Percentiles rank a stretch among this genome's conserved stretches.
Evolutionary conservation across 2,888 invertebrate species (phyloP).

Genomic region (Lasioglossum lativentre): DNA sequence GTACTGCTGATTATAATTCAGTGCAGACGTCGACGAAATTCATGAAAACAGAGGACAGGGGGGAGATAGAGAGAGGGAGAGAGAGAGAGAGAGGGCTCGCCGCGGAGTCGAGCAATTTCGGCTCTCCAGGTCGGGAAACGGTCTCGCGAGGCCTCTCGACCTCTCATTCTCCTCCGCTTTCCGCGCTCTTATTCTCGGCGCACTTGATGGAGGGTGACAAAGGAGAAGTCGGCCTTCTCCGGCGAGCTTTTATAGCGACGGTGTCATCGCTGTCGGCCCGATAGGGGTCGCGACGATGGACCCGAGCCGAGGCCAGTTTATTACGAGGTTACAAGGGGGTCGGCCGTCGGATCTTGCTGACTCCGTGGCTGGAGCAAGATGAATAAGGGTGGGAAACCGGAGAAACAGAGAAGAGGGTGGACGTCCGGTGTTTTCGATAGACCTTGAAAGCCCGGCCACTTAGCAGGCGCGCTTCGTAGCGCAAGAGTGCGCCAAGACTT

Average conservation of each 20-base stretch:
- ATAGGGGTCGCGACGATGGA: conserved; percentile 55
- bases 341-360: conserved; percentile 65
- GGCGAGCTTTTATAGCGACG: conserved; percentile 50
- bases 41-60: conserved; percentile 65
- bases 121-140: conserved; percentile 62
- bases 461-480: conserved; percentile 74
- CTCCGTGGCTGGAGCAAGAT: conserved; percentile 61
- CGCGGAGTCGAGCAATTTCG: conserved; percentile 67
- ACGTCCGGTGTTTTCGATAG: conserved; percentile 69
- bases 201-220: conserved; percentile 69
- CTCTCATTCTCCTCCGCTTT: conserved; percentile 39
- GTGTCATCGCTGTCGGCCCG: conserved; percentile 53
- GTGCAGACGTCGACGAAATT: conserved; percentile 68
- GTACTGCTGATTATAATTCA: conserved; percentile 71
- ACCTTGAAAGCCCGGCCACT: conserved; percentile 74
- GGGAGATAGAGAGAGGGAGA: conserved; percentile 22
- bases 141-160: conserved; percentile 72
- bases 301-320: conserved; percentile 63
- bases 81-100: conserved; percentile 30
- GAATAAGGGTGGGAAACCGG: conserved; percentile 55
- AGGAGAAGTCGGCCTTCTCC: conserved; percentile 55
- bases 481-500: conserved; percentile 45
- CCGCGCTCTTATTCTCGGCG: conserved; percentile 59
- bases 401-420: conserved; percentile 47
- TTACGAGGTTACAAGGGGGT: conserved; percentile 67